Evolutionary conservation across 2,888 invertebrate genomes (phyloP).

Genomic region (Desoria tigrina): DNA sequence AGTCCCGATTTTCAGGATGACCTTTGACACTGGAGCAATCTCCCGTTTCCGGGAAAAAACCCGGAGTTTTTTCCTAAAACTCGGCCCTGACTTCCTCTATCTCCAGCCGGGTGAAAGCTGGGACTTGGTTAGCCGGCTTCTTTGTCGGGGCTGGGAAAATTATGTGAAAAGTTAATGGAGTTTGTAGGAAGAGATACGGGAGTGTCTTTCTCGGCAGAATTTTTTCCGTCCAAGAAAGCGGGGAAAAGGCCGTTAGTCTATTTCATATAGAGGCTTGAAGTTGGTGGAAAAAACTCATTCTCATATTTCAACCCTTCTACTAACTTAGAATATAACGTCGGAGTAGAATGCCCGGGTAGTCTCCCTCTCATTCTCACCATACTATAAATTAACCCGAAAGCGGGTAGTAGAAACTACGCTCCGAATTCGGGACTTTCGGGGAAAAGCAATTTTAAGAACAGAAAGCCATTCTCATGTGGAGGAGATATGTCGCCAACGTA

Average conservation of each 20-base stretch:
- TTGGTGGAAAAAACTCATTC: constrained; percentile 1
- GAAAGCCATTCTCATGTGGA: neutral
- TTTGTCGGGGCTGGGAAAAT: constrained; percentile 1
- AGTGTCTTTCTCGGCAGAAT: too few species aligned
- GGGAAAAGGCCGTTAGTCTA: too few species aligned
- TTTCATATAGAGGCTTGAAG: neutral
- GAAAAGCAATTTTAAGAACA: constrained; percentile 4
- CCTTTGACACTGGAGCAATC: too few species aligned
- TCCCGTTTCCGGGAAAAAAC: too few species aligned
- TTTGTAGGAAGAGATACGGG: too few species aligned
- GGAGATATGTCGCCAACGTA: neutral
- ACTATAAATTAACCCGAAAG: constrained; percentile 33
- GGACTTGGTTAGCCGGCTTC: too few species aligned
- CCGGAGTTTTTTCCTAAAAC: too few species aligned
- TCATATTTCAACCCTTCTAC: constrained; percentile 5
- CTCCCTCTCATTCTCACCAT: constrained; percentile 39
- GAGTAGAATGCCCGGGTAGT: neutral
- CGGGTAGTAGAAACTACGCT: neutral
- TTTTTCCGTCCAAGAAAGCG: too few species aligned
- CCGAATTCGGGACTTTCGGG: neutral
- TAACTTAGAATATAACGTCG: neutral
- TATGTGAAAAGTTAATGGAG: constrained; percentile 37
- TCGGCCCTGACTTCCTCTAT: too few species aligned
- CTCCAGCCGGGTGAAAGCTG: too few species aligned
- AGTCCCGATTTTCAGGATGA: too few species aligned